Percentiles rank a stretch among this genome's conserved stretches.
These are phyloP conservation scores for Rhegmatorhina hoffmannsi DNA, from an alignment of 2,113 vertebrate species.

Conservation along the genomic window DNA sequence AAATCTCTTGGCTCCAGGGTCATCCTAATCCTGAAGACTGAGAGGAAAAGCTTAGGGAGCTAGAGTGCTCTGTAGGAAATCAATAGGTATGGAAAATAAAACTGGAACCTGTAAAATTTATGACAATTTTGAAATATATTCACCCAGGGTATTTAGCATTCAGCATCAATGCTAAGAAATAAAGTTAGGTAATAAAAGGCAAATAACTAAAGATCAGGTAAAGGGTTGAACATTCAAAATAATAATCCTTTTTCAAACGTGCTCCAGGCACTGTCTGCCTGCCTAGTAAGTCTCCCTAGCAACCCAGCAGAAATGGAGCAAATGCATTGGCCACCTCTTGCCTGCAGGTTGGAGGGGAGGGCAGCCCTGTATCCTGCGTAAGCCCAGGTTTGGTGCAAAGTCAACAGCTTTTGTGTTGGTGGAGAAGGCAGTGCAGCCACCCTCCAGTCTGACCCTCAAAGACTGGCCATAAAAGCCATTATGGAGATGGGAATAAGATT, in stretches of 20 bases:
- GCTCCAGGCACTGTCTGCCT: neutral
- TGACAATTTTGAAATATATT: neutral
- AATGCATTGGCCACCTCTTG: rapidly evolving
- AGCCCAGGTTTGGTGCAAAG: neutral
- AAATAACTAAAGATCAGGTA: neutral
- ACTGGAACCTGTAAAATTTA: neutral
- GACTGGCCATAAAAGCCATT: neutral
- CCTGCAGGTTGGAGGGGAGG: no score
- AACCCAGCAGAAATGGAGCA: neutral
- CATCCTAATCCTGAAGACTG: neutral
- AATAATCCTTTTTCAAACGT: neutral
- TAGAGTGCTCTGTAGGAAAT: neutral
- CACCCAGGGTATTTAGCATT: neutral
- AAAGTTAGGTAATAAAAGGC: neutral
- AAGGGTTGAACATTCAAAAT: neutral
- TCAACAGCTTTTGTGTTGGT: neutral
- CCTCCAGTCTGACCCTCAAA: neutral
- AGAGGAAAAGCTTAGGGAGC: neutral
- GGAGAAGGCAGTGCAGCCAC: neutral
- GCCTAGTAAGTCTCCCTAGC: neutral
- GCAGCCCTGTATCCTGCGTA: rapidly evolving
- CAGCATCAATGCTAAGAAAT: neutral
- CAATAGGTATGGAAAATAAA: neutral
- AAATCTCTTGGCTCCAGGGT: neutral
- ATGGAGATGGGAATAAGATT: neutral